phyloP scores from a whole-genome alignment of 1,140 invertebrate genomes.

The Brachionus sp. region DNA sequence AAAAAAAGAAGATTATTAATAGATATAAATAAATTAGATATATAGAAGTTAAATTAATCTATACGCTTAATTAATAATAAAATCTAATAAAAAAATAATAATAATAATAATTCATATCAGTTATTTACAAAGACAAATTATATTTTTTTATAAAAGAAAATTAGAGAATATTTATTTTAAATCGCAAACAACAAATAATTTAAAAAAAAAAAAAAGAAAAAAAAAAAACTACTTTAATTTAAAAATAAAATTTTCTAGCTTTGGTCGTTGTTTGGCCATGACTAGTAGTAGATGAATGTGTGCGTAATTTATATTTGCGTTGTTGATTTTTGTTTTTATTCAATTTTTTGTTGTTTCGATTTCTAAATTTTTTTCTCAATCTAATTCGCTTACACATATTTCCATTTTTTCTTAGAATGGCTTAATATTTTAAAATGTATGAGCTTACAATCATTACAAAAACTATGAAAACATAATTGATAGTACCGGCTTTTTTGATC shows the following conservation, averaged over 20 bases:
- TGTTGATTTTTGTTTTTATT: neutral
- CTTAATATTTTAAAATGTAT: constrained; percentile 24
- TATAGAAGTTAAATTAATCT: too few species aligned
- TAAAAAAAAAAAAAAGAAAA: too few species aligned
- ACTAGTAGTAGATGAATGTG: neutral
- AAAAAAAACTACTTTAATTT: neutral
- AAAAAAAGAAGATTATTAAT: neutral
- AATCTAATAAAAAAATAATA: neutral
- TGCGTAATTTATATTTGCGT: neutral
- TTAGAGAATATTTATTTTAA: neutral
- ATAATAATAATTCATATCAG: neutral
- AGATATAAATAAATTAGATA: neutral
- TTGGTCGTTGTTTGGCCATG: neutral
- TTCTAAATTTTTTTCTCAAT: neutral
- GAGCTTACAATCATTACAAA: constrained; percentile 37
- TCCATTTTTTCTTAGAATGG: neutral
- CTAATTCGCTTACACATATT: neutral
- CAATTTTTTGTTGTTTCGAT: neutral
- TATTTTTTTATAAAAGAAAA: neutral
- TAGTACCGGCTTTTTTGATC: constrained; percentile 33
- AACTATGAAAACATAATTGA: constrained; percentile 36
- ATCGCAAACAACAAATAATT: neutral
- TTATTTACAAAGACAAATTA: neutral
- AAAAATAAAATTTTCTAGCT: neutral
- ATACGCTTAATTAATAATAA: neutral